Evolutionary conservation across 35 echinoderm and acorn worm genomes (phyloP).

Genomic region (Heliocidaris erythrogramma): DNA sequence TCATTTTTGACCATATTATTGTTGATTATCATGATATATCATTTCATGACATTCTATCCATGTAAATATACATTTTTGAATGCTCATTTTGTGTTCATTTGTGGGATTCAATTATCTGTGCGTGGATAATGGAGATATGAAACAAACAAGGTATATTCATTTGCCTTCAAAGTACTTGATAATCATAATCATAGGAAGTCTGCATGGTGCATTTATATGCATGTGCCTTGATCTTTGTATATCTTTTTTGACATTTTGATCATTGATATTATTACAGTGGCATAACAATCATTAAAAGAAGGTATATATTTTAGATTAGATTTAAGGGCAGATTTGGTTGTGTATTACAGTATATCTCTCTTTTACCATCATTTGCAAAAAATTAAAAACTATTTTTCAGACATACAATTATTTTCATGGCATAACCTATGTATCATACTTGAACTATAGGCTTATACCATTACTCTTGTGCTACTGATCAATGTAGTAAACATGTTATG

Average conservation of each 20-base stretch:
- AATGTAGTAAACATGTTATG: no score
- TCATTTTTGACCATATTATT: background rate
- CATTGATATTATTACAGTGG: background rate
- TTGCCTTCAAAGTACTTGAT: background rate
- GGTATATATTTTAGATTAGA: background rate
- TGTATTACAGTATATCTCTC: no score
- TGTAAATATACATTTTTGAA: background rate
- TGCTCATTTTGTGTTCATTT: background rate
- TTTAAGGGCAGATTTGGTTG: no score
- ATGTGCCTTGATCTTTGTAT: slow-evolving; percentile 11
- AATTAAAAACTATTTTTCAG: no score
- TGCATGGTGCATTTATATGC: slow-evolving; percentile 10
- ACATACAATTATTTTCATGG: no score
- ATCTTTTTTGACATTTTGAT: background rate
- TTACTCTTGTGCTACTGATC: no score
- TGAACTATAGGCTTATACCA: no score
- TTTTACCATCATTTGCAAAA: no score
- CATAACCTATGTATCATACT: no score
- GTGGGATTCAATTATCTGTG: no score
- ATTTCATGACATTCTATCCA: background rate
- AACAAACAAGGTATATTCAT: background rate
- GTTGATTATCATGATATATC: background rate
- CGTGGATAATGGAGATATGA: background rate
- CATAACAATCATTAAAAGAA: background rate
- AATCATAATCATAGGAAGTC: background rate